Evolutionary conservation across 2,797 vertebrate species (phyloP).

Genomic region (Sitta carolinensis): DNA sequence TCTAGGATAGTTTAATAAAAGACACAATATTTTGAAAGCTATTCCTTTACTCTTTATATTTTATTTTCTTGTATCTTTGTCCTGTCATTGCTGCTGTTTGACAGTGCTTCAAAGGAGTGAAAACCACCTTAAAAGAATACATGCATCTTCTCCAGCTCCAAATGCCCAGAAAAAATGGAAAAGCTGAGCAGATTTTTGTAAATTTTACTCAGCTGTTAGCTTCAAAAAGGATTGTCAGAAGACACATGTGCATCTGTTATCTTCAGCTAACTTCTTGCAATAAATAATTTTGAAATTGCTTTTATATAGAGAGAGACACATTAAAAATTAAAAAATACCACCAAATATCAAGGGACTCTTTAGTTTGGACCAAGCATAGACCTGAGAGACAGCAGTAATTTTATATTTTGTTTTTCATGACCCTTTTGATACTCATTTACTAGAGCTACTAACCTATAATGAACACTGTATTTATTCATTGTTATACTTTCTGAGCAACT

Average conservation of each 20-base stretch:
- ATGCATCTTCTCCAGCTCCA: neutral
- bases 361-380: neutral
- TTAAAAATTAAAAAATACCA: neutral
- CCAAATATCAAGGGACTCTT: neutral
- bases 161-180: neutral
- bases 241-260: neutral
- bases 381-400: neutral
- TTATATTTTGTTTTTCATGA: neutral
- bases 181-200: neutral
- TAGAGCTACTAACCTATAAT: neutral
- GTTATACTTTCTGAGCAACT: neutral
- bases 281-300: neutral
- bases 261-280: neutral
- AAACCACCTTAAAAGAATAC: neutral
- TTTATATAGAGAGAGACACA: neutral
- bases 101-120: neutral
- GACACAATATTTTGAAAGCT: neutral
- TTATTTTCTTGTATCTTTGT: neutral
- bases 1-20: neutral
- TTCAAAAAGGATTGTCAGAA: neutral
- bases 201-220: neutral
- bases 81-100: neutral
- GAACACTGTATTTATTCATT: neutral
- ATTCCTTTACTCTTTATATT: neutral
- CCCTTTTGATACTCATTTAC: neutral